These are phyloP conservation scores for Chrysaora quinquecirrha DNA, from an alignment of 30 jellyfish, hydroid and myxozoan species.

Conservation along the genomic window DNA sequence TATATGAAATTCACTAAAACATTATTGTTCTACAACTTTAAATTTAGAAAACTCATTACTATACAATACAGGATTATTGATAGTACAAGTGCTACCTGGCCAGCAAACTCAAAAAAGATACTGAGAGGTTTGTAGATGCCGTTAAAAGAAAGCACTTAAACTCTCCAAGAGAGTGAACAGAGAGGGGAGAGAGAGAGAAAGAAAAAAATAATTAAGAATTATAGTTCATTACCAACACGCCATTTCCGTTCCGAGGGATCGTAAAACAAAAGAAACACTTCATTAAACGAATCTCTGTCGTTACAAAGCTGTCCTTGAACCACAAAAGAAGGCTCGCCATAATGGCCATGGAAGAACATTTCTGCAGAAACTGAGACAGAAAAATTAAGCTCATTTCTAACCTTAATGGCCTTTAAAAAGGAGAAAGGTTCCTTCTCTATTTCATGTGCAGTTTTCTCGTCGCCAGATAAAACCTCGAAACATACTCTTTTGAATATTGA, in stretches of 20 bases:
- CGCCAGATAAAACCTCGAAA: not conserved
- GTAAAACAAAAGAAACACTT: conserved; percentile 46
- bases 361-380: conserved; percentile 21
- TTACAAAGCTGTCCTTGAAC: not conserved
- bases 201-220: no score
- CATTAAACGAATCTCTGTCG: not conserved
- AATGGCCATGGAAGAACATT: conserved; percentile 78
- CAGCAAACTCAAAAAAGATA: no score
- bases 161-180: no score
- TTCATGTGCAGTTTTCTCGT: conserved; percentile 2
- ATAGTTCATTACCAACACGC: conserved; percentile 65
- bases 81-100: no score
- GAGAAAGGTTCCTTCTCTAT: conserved; percentile 65
- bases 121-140: no score
- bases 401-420: not conserved
- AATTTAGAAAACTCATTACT: no score
- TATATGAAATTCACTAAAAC: no score
- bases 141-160: no score
- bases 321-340: conserved; percentile 64
- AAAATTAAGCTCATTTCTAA: not conserved
- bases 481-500: conserved; percentile 53
- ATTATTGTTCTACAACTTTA: no score
- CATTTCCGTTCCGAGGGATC: conserved; percentile 73
- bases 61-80: no score
- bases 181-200: no score